Percentiles rank a stretch among this genome's conserved stretches.
Conservation (phyloP, 1,140 invertebrate species). For the Sycophila sp. region DNA sequence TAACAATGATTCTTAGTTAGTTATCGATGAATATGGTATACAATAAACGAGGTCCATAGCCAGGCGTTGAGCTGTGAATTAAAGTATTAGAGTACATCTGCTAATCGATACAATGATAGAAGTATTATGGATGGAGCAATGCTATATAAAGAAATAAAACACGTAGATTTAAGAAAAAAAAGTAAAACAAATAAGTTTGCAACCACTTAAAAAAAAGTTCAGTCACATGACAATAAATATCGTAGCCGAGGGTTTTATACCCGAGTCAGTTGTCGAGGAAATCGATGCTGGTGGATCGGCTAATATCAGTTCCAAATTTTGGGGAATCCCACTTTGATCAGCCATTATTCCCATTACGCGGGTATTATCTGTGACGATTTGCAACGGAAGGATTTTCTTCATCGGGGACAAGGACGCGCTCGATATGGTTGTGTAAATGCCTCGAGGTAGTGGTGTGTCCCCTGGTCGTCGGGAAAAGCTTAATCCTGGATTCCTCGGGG, state of each 20-base stretch:
- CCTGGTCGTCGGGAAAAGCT: slow-evolving; percentile 43
- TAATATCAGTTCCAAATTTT: slow-evolving; percentile 57
- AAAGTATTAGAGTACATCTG: slow-evolving; percentile 15
- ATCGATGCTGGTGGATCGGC: slow-evolving; percentile 50
- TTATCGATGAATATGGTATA: neutral
- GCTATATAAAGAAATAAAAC: slow-evolving; percentile 12
- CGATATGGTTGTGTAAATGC: slow-evolving; percentile 5
- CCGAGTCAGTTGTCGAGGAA: slow-evolving; percentile 44
- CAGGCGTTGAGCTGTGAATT: neutral
- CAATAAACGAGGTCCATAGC: slow-evolving; percentile 26
- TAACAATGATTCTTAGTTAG: slow-evolving; percentile 29
- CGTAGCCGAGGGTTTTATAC: slow-evolving; percentile 47
- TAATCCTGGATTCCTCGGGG: slow-evolving; percentile 45
- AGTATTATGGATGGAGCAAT: slow-evolving; percentile 8
- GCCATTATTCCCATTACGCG: slow-evolving; percentile 37
- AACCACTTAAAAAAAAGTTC: slow-evolving; percentile 19
- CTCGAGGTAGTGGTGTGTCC: slow-evolving; percentile 19
- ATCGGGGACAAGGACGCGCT: slow-evolving; percentile 24
- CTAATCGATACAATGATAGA: slow-evolving; percentile 15
- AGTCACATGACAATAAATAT: slow-evolving; percentile 47
- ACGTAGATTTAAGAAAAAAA: slow-evolving; percentile 1
- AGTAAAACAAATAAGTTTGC: slow-evolving; percentile 1
- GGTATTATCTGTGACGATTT: slow-evolving; percentile 27
- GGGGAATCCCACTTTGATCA: slow-evolving; percentile 58
- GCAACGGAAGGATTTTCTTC: slow-evolving; percentile 28